These are phyloP conservation scores for Marasmarcha lunaedactyla DNA, from an alignment of 2,888 invertebrate genomes.

Conservation along the genomic window DNA sequence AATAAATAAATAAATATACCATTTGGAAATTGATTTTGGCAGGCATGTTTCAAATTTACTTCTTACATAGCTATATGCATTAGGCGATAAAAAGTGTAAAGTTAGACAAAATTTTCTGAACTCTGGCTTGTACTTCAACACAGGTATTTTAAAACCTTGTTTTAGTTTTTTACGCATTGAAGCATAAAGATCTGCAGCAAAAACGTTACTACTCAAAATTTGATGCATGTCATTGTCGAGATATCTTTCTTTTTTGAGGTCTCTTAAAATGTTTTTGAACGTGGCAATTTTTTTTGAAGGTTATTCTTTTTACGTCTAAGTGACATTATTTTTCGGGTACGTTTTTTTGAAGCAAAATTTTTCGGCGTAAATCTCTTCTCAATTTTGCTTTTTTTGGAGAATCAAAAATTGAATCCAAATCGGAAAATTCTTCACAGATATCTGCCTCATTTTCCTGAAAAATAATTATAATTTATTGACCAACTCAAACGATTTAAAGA, in stretches of 20 bases:
- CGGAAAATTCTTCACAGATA: not conserved
- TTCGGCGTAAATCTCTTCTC: not conserved
- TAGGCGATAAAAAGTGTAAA: not conserved
- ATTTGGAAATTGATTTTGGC: not conserved
- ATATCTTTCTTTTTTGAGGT: slow-evolving; percentile 2
- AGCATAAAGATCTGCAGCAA: slow-evolving; percentile 1
- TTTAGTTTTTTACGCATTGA: not conserved
- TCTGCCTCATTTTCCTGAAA: too few relatives aligned
- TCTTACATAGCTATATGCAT: not conserved
- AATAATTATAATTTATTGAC: too few relatives aligned
- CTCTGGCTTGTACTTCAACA: not conserved
- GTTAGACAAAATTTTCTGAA: slow-evolving; percentile 5
- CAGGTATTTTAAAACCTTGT: not conserved
- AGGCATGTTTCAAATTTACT: not conserved
- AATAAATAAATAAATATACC: not conserved
- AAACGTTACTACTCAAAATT: slow-evolving; percentile 3
- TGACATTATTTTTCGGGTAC: not conserved
- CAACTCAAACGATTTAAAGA: too few relatives aligned
- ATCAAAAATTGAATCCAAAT: slow-evolving; percentile 1
- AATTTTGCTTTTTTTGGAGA: slow-evolving; percentile 3
- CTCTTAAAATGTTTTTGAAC: slow-evolving; percentile 4
- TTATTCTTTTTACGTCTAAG: not conserved
- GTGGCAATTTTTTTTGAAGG: slow-evolving; percentile 5
- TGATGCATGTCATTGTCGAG: slow-evolving; percentile 1
- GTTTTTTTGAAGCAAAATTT: not conserved